These are phyloP conservation scores for Meganola albula DNA, from an alignment of 2,888 invertebrate species.

Conservation along the genomic window DNA sequence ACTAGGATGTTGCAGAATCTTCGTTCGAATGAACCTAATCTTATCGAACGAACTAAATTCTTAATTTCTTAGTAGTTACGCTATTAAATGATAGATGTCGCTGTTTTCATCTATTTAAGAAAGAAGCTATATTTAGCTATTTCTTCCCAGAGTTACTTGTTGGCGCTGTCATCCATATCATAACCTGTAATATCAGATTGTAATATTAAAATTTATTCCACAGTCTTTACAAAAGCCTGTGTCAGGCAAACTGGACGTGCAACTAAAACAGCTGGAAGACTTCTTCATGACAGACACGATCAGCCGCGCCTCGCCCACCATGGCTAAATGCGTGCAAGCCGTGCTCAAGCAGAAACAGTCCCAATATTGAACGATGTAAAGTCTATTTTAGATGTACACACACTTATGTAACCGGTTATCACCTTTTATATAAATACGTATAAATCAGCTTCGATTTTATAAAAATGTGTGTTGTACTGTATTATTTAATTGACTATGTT, in stretches of 20 bases:
- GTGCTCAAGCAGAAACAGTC: constrained; percentile 83
- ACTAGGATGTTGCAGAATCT: too few relatives aligned
- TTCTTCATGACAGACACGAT: constrained; percentile 98
- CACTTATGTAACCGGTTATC: constrained; percentile 19
- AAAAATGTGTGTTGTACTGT: constrained; percentile 24
- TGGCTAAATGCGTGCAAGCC: constrained; percentile 98
- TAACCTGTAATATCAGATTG: too few relatives aligned
- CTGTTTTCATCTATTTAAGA: too few relatives aligned
- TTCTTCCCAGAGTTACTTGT: too few relatives aligned
- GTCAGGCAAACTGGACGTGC: constrained; percentile 81
- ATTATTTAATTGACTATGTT: constrained; percentile 20
- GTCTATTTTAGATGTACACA: constrained; percentile 14
- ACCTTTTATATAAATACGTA: constrained; percentile 20
- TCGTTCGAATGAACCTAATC: too few relatives aligned
- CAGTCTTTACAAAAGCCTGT: constrained; percentile 70
- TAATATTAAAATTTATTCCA: too few relatives aligned
- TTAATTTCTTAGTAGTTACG: too few relatives aligned
- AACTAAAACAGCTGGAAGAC: constrained; percentile 87
- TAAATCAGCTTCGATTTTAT: constrained; percentile 6
- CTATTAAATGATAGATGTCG: too few relatives aligned
- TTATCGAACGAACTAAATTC: too few relatives aligned
- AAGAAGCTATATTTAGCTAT: too few relatives aligned
- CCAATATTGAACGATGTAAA: constrained; percentile 42
- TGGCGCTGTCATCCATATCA: too few relatives aligned
- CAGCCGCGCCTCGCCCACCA: constrained; percentile 96